Percentiles rank a stretch among this genome's conserved stretches.
phyloP scores from a whole-genome alignment of 2,797 vertebrate genomes.

The Bradypodion pumilum region DNA sequence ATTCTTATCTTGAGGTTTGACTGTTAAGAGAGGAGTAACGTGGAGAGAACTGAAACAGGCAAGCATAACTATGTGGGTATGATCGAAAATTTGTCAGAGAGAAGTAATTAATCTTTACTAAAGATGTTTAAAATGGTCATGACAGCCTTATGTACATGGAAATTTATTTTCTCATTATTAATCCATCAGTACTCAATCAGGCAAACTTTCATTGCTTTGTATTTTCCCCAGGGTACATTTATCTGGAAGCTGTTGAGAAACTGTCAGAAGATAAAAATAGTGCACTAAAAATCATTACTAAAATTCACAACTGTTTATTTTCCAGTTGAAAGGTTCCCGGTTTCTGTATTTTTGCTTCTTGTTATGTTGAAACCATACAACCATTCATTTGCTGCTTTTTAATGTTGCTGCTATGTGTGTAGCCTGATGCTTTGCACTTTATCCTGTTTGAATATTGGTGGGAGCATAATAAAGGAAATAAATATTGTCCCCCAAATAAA shows the following conservation, averaged over 20 bases:
- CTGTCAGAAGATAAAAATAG: conserved; percentile 11
- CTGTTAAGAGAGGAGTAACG: not conserved
- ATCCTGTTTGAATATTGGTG: too few species aligned
- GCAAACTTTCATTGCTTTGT: conserved; percentile 32
- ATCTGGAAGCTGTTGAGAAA: conserved; percentile 19
- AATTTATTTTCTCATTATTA: conserved; percentile 43
- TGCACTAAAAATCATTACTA: conserved; percentile 21
- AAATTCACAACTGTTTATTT: conserved; percentile 38
- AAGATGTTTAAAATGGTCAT: conserved; percentile 21
- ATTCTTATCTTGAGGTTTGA: too few species aligned
- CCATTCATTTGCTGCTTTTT: not conserved
- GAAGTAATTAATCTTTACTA: conserved; percentile 17
- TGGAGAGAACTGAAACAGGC: not conserved
- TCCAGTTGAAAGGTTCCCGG: not conserved
- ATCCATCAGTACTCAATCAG: conserved; percentile 25
- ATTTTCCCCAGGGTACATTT: conserved; percentile 43
- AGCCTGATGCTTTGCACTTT: not conserved
- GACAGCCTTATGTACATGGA: conserved; percentile 29
- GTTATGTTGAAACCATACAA: conserved; percentile 4
- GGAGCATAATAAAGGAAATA: too few species aligned
- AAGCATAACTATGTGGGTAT: conserved; percentile 30
- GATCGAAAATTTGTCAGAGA: conserved; percentile 30
- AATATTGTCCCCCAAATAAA: too few species aligned
- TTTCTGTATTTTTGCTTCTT: not conserved
- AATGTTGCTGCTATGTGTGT: not conserved